Evolutionary conservation across 2,113 vertebrate genomes (phyloP).

Genomic region (Burhinus bistriatus): DNA sequence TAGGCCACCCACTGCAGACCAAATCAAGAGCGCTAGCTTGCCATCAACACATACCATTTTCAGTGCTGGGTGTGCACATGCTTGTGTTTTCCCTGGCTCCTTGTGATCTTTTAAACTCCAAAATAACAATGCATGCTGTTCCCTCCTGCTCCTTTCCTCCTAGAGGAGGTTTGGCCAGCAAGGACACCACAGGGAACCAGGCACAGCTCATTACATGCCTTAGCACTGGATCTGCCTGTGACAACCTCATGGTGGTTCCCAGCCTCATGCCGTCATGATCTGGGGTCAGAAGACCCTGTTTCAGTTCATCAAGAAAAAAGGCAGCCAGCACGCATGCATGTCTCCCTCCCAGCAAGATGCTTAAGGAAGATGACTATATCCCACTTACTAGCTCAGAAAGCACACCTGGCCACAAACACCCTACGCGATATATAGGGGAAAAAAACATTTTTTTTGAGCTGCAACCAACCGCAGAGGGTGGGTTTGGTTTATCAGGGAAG

Average conservation of each 20-base stretch:
- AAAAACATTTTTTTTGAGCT: background rate
- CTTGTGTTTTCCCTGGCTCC: background rate
- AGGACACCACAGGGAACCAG: background rate
- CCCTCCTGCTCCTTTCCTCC: background rate
- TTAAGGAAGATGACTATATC: background rate
- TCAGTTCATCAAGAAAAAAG: background rate
- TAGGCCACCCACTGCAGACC: background rate
- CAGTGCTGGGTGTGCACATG: background rate
- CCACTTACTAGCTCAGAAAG: background rate
- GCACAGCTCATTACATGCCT: background rate
- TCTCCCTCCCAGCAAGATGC: fast-evolving
- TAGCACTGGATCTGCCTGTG: background rate
- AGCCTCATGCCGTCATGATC: fast-evolving
- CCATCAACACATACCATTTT: background rate
- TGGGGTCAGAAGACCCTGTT: background rate
- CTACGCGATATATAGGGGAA: fast-evolving
- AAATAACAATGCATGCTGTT: background rate
- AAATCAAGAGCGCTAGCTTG: background rate
- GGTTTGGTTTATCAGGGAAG: background rate
- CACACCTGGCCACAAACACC: background rate
- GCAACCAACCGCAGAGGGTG: background rate
- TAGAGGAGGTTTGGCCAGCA: background rate
- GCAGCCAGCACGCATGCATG: fast-evolving
- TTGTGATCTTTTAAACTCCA: background rate
- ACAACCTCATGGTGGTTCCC: background rate